These are phyloP conservation scores for Lasaia peninsularis DNA, from an alignment of 1,140 invertebrate species.

Conservation along the genomic window DNA sequence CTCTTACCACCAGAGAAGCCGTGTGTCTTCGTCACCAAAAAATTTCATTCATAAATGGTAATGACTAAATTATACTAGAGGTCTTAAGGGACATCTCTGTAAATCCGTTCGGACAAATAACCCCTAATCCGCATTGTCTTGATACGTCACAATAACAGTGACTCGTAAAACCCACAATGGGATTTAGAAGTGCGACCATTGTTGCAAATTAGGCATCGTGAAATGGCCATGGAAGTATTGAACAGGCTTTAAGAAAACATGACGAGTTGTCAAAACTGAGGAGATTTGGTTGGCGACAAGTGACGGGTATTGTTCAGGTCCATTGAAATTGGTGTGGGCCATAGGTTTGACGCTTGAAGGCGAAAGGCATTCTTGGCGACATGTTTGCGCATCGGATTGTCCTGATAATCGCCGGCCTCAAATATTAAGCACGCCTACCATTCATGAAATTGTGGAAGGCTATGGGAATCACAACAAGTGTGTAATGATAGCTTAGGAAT, in stretches of 20 bases:
- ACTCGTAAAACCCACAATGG: slow-evolving; percentile 62
- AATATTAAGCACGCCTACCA: slow-evolving; percentile 60
- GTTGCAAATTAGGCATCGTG: slow-evolving; percentile 67
- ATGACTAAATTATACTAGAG: slow-evolving; percentile 3
- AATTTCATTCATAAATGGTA: background rate
- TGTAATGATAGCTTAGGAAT: slow-evolving; percentile 27
- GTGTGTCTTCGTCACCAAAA: too few species aligned
- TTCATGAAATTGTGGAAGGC: slow-evolving; percentile 40
- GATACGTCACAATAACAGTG: slow-evolving; percentile 57
- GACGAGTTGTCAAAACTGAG: slow-evolving; percentile 74
- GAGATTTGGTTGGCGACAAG: slow-evolving; percentile 69
- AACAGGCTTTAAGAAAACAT: slow-evolving; percentile 69
- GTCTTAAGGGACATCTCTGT: slow-evolving; percentile 39
- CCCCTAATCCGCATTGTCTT: slow-evolving; percentile 64
- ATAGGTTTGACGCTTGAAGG: slow-evolving; percentile 46
- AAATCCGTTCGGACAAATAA: slow-evolving; percentile 70
- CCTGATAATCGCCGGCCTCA: slow-evolving; percentile 50
- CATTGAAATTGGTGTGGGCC: slow-evolving; percentile 70
- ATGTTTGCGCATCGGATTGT: slow-evolving; percentile 70
- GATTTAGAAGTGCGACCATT: slow-evolving; percentile 68
- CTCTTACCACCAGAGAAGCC: too few species aligned
- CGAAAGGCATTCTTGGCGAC: slow-evolving; percentile 45
- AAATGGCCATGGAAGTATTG: slow-evolving; percentile 55
- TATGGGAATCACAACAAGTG: slow-evolving; percentile 13
- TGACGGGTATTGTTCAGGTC: slow-evolving; percentile 56